These are phyloP conservation scores for Alfaro cultratus DNA, from an alignment of 2,797 vertebrate species.

Conservation along the genomic window DNA sequence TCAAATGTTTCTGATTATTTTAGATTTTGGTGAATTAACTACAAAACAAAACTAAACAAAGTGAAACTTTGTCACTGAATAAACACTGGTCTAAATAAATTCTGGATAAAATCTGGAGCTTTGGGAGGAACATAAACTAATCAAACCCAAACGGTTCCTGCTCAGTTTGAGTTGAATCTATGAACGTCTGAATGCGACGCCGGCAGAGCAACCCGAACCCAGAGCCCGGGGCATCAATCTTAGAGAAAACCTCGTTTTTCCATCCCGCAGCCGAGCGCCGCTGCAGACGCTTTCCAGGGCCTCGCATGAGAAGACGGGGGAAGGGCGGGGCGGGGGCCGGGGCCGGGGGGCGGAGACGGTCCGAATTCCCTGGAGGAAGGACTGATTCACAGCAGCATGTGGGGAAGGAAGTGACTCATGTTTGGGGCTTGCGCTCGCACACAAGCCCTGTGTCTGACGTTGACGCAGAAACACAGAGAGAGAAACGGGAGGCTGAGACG, in stretches of 20 bases:
- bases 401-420: conserved; percentile 99
- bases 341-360: conserved; percentile 83
- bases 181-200: conserved; percentile 25
- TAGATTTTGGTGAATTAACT: too few species aligned
- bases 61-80: too few species aligned
- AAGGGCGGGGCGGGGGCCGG: conserved; percentile 72
- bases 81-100: neutral
- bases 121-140: neutral
- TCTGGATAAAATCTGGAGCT: neutral
- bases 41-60: too few species aligned
- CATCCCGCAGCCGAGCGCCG: conserved; percentile 27
- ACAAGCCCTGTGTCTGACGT: conserved; percentile 36
- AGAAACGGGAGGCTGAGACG: conserved; percentile 15
- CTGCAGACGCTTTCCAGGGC: conserved; percentile 77
- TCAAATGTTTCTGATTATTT: neutral
- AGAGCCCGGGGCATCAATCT: conserved; percentile 67
- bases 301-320: conserved; percentile 70
- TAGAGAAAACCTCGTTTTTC: conserved; percentile 58
- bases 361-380: conserved; percentile 85
- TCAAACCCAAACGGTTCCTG: neutral
- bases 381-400: conserved; percentile 98
- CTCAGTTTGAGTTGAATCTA: conserved; percentile 8
- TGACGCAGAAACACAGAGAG: neutral
- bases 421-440: conserved; percentile 81
- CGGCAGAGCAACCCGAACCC: conserved; percentile 52